Percentiles rank a stretch among this genome's conserved stretches.
Conservation (phyloP, 2,888 invertebrate genomes). For the Folsomia manolachei region DNA sequence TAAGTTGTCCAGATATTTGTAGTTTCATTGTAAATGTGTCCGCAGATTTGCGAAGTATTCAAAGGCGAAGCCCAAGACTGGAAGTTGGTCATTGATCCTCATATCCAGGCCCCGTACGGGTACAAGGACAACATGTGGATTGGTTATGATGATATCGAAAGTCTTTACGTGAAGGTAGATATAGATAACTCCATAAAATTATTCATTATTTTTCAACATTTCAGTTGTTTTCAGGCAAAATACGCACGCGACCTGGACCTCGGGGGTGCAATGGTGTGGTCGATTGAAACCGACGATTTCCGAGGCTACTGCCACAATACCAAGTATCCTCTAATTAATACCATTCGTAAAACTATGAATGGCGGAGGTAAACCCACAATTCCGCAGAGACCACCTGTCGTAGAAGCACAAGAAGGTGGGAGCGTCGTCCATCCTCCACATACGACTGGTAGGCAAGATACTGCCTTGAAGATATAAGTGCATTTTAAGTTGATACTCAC, state of each 20-base stretch:
- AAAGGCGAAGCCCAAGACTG: conserved; percentile 54
- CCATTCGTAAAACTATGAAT: conserved; percentile 30
- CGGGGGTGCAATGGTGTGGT: conserved; percentile 43
- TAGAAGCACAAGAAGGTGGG: background rate
- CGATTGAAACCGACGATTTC: conserved; percentile 50
- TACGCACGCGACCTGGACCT: conserved; percentile 37
- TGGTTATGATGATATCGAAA: conserved; percentile 65
- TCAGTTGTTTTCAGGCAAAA: conserved; percentile 23
- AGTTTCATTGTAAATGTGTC: background rate
- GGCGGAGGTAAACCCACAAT: conserved; percentile 30
- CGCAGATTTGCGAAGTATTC: conserved; percentile 53
- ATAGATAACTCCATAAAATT: no score
- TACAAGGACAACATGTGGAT: conserved; percentile 64
- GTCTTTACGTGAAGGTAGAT: conserved; percentile 60
- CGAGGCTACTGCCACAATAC: conserved; percentile 42
- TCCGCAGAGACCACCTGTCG: conserved; percentile 28
- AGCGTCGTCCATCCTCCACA: no score
- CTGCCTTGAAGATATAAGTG: no score
- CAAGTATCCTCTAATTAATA: conserved; percentile 35
- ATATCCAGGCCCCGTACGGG: conserved; percentile 65
- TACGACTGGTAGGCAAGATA: background rate
- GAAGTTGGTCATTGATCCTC: conserved; percentile 59
- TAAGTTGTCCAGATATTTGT: background rate
- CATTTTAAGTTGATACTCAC: no score
- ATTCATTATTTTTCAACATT: no score